Evolutionary conservation across 2,797 vertebrate species (phyloP).

Genomic region (Forpus xanthops): DNA sequence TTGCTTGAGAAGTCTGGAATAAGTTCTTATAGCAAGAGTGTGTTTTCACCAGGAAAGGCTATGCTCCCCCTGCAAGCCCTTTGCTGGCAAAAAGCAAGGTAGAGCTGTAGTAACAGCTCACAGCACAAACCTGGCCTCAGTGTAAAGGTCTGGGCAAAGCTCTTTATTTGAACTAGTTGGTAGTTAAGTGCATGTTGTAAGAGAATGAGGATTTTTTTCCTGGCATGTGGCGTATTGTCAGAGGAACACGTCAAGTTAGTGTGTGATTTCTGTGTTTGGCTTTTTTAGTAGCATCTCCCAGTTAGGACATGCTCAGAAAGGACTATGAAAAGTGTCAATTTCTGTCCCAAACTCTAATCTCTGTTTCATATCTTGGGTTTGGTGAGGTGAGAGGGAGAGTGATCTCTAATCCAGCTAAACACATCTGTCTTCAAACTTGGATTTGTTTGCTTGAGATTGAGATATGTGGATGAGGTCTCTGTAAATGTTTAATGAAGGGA

Average conservation of each 20-base stretch:
- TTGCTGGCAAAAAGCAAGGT: neutral
- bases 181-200: conserved; percentile 13
- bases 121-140: neutral
- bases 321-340: neutral
- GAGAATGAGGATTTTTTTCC: neutral
- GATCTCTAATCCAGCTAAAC: neutral
- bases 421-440: neutral
- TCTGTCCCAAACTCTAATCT: neutral
- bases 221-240: rapidly evolving
- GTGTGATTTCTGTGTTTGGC: neutral
- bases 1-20: neutral
- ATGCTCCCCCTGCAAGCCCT: neutral
- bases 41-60: neutral
- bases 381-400: neutral
- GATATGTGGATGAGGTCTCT: conserved; percentile 1
- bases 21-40: neutral
- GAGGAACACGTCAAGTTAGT: neutral
- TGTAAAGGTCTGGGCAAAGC: conserved; percentile 9
- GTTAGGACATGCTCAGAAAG: neutral
- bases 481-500: conserved; percentile 66
- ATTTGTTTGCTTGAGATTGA: neutral
- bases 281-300: neutral
- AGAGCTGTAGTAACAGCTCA: neutral
- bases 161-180: conserved; percentile 6
- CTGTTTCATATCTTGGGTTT: neutral